Evolutionary conservation across 2,113 vertebrate genomes (phyloP), one percentile per base, ranked within the genome.

Genomic region (Phasianus colchicus): DNA sequence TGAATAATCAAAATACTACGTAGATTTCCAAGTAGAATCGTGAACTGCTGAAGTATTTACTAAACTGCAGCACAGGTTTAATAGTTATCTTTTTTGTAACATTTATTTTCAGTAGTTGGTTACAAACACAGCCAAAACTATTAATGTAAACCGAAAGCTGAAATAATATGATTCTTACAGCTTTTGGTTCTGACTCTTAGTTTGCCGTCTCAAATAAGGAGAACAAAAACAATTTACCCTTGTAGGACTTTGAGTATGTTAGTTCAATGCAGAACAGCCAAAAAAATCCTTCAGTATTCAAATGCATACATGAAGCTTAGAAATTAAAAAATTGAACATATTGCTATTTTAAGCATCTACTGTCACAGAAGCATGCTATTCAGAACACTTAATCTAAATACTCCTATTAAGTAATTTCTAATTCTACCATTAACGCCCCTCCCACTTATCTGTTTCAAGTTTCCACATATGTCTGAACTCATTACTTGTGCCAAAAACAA

Each of bases 1-100:
- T 75, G 70, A 83, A 42, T 11, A 83, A 82, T 70, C 36, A 88
- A 96, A 72, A 77, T 70, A 69, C 43, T 88, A 95, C 15, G 55
- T 45, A 66, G 16, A 40, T 80, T 89, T 92, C 36, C 18, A 87
- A 74, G 50, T 74, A 47, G 19, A 90, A 93, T 34, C 38, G 76
- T 5, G 45, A 95, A 54, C 57, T 66, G 25, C 29, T 77, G 22
- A 83, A 91, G 4, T 70, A 90, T n/a, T 85, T 67, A 77, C 54
- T 83, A 36, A 89, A 77, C 9, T 77, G 20, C 13, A 89, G 15
- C 1, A 0, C 40, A 71, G 20, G 17, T 63, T 85, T 83, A 95
- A 36, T 71, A 45, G 55, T 73, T 81, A 64, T 32, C 32, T 34
- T 57, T 77, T 75, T 75, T 60, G 63, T 21, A 61, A 66, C 4